Base-by-base conservation (phyloP, 2,888 invertebrate species). In the Dyspetes luteomarginatus region DNA sequence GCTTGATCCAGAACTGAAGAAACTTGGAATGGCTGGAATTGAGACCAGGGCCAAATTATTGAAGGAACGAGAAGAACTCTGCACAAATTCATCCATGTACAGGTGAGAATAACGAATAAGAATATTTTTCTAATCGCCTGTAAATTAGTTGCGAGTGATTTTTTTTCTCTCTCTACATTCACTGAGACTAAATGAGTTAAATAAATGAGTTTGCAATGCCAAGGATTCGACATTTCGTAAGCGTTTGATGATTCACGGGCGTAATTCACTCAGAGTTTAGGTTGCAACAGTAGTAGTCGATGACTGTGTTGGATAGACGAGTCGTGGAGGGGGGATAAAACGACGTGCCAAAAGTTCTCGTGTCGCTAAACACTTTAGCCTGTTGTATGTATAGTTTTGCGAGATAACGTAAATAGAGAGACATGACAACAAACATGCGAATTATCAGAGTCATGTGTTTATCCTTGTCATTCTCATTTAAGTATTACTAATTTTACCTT, bases 51-150 rank as follows among this genome's bases (percentile, higher is more conserved):
- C 85, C 45, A 60, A 72, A 28, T 81, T 86, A n/a, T 83, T 91
- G 0, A 73, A 78, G 7, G 78, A 83, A 28, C 85, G 89, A 28
- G 87, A 89, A 62, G 74, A 84, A 4, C 45, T 83, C 9, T 90
- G 88, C 67, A 82, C 83, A 4, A 85, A 90, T 74, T 85, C 88
- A 0, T 82, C 83, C 2, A 85, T 91, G 78, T 91, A 90, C 56
- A 90, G 90, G 90, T 90, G 78, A 85, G 28, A 56, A 67, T 60
- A 5, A 17, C 4, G 17, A n/a, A 17, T 36, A 5, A 48, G n/a
- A 7, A 17, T 48, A 1, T 48, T 19, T n/a, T 5, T 48, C 5
- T 17, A 15, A 48, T 48, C 19, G 48, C 7, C 15, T 48, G 5
- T 15, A 17, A 48, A 48, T 17, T n/a, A 17, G 4, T 15, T 48